Base-by-base conservation (phyloP, 2,888 invertebrate genomes). In the Alloplasta piceator region DNA sequence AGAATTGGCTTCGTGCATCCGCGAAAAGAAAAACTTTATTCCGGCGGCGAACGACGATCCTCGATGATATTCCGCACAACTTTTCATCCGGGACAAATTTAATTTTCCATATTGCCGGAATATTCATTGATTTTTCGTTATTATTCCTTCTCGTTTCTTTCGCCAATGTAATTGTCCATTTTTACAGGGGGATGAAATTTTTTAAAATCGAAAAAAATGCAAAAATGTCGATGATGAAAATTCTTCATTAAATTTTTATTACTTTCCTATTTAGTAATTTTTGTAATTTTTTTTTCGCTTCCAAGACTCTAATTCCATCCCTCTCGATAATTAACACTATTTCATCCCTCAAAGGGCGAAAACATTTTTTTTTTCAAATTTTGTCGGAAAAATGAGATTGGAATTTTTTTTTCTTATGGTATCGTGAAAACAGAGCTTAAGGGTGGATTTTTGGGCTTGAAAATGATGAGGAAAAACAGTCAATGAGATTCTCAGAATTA, bases 1-100 rank as follows among this genome's bases (percentile, higher is more conserved):
- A 81, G 84, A 82, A 86, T 86, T 86, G 84, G 81, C 82, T 85
- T 86, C 81, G 74, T 75, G 67, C 56, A 70, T 52, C 55, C 61
- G 64, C 56, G 52, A 73, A 63, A 78, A 67, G n/a, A 50, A n/a
- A 68, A 39, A 58, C 41, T 12, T 41, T 60, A 26, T 26, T 26
- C 26, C 26, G 26, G 26, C 26, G 26, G 26, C 26, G 67, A 39
- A n/a, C 14, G 14, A 43, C 58, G 14, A 46, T 78, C 5, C 60
- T 56, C 58, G 16, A 50, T 61, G 14, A 60, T 64, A 80, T 77
- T 70, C 56, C 68, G 63, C 72, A 60, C 4, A 41, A 66, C 73
- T 72, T 77, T 81, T 75, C 71, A 78, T 75, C 41, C 74, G 66
- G 41, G 12, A 14, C 36, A 72, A 74, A 81, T 78, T 78, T 56